These are phyloP conservation scores for Nemoura dubitans DNA, from an alignment of 2,888 invertebrate genomes.

Conservation along the genomic window DNA sequence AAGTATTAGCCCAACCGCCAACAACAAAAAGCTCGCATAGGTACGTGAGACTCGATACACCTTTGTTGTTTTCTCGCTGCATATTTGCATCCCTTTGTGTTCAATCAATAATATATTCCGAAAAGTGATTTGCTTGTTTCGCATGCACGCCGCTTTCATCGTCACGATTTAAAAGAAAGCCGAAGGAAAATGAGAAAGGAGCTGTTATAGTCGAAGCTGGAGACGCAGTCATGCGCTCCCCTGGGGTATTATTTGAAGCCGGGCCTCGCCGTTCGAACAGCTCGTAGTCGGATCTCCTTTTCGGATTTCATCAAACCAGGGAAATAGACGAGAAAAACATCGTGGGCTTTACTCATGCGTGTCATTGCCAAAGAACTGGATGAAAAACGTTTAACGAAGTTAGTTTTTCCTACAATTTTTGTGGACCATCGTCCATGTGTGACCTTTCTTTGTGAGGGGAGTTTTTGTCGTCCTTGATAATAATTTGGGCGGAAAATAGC, in stretches of 20 bases:
- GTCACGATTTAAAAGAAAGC: neutral
- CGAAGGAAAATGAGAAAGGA: neutral
- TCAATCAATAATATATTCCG: neutral
- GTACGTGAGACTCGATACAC: neutral
- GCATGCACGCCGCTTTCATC: neutral
- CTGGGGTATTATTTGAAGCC: neutral
- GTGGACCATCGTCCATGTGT: neutral
- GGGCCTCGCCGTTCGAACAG: slow-evolving; percentile 45
- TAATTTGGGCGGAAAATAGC: too few relatives aligned
- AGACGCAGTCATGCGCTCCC: neutral
- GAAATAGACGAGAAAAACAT: slow-evolving; percentile 44
- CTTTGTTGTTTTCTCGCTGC: neutral
- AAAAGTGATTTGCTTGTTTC: neutral
- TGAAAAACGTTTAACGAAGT: slow-evolving; percentile 14
- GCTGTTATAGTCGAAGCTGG: neutral
- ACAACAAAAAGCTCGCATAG: neutral
- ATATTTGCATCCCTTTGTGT: neutral
- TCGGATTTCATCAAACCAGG: slow-evolving; percentile 51
- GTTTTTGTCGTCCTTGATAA: neutral
- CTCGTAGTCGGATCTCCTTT: slow-evolving; percentile 49
- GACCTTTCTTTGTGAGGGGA: neutral
- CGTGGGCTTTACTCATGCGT: neutral
- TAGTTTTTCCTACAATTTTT: neutral
- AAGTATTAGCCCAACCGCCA: neutral
- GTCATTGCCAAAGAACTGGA: neutral